These are phyloP conservation scores for Peromyscus californicus DNA, from an alignment of 2,113 vertebrate genomes.

Conservation along the genomic window DNA sequence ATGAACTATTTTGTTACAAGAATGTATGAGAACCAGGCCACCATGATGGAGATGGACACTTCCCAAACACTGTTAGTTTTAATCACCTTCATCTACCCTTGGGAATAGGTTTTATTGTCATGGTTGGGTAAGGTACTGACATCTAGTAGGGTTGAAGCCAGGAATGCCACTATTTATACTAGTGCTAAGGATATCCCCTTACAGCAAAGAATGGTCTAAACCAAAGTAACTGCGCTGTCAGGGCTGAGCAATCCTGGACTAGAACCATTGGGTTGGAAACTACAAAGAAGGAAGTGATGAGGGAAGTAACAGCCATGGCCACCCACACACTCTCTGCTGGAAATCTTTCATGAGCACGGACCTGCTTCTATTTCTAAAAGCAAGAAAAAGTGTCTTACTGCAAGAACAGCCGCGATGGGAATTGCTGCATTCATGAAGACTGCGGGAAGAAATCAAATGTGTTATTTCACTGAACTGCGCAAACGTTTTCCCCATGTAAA, in stretches of 20 bases:
- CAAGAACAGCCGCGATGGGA: slow-evolving; percentile 97
- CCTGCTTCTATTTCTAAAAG: slow-evolving; percentile 45
- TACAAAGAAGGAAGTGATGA: not conserved
- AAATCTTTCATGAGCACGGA: slow-evolving; percentile 15
- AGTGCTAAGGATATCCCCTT: not conserved
- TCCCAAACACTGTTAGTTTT: not conserved
- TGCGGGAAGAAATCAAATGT: slow-evolving; percentile 85
- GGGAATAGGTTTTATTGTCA: not conserved
- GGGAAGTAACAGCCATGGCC: not conserved
- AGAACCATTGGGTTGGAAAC: not conserved
- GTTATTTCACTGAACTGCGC: slow-evolving; percentile 58
- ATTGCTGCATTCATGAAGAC: slow-evolving; percentile 99
- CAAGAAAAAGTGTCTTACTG: slow-evolving; percentile 89
- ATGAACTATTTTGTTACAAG: not conserved
- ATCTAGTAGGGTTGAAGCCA: not conserved
- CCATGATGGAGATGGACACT: not conserved
- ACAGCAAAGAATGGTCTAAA: not conserved
- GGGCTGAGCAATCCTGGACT: not conserved
- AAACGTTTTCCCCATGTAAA: slow-evolving; percentile 53
- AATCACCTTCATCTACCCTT: not conserved
- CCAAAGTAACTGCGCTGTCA: not conserved
- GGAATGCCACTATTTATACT: not conserved
- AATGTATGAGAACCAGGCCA: not conserved
- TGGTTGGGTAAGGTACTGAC: too few species aligned
- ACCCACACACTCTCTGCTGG: not conserved